Conservation (phyloP, 2,113 vertebrate genomes). For the Bettongia penicillata region DNA sequence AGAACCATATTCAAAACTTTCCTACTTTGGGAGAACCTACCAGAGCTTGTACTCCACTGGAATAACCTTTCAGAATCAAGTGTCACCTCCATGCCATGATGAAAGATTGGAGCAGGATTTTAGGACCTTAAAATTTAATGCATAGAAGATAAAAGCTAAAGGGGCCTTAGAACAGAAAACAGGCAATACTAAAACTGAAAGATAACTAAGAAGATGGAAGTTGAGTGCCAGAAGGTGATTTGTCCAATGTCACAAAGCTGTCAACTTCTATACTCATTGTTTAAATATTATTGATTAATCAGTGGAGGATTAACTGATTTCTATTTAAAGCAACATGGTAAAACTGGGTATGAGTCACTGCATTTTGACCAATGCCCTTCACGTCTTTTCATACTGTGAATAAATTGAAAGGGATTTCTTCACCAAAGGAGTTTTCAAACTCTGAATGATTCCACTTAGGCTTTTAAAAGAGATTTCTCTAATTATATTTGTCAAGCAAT, state of each 20-base stretch:
- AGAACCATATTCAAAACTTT: not conserved
- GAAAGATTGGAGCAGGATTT: not conserved
- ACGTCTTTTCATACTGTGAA: not conserved
- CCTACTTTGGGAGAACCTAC: not conserved
- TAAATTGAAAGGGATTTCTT: not conserved
- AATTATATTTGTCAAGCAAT: conserved; percentile 32
- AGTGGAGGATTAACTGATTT: not conserved
- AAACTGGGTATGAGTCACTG: not conserved
- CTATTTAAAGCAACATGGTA: not conserved
- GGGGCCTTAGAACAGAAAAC: not conserved
- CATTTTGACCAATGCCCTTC: not conserved
- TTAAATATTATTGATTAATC: not conserved
- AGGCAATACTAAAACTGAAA: not conserved
- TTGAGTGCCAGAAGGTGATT: not conserved
- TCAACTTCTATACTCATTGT: not conserved
- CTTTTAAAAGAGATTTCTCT: conserved; percentile 54
- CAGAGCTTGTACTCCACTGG: not conserved
- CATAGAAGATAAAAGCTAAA: not conserved
- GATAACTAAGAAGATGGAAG: not conserved
- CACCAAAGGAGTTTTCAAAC: conserved; percentile 34
- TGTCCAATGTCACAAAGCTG: not conserved
- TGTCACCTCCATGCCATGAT: not conserved
- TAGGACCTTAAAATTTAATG: not conserved
- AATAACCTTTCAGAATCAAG: not conserved
- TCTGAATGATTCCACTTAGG: conserved; percentile 13